These are phyloP conservation scores for Boloria selene DNA, from an alignment of 2,888 invertebrate genomes.

Conservation along the genomic window DNA sequence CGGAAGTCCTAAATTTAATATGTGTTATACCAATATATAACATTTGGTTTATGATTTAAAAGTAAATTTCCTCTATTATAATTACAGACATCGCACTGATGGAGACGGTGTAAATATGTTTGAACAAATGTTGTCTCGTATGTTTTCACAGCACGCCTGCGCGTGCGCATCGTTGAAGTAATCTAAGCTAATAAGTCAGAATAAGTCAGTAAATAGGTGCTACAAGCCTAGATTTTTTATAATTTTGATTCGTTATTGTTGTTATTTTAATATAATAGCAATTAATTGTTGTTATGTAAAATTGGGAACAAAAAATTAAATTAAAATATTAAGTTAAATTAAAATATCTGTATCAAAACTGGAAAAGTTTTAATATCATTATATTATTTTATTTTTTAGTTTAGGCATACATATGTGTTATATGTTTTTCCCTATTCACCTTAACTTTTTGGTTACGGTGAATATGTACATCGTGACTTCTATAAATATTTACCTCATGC, in stretches of 20 bases:
- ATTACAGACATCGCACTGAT: background rate
- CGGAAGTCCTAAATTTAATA: background rate
- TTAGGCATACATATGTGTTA: background rate
- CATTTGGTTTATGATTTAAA: background rate
- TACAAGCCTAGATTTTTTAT: background rate
- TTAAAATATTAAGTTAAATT: too few species aligned
- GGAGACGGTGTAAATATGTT: constrained; percentile 2
- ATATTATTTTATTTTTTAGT: too few species aligned
- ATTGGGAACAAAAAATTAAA: too few species aligned
- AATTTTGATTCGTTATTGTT: background rate
- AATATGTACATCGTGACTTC: background rate
- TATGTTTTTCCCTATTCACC: background rate
- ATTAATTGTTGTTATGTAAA: too few species aligned
- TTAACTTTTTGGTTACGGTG: background rate
- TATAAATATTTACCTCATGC: constrained; percentile 1
- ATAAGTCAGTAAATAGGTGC: constrained; percentile 7
- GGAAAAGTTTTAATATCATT: too few species aligned
- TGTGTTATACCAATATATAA: background rate
- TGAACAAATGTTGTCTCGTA: constrained; percentile 17
- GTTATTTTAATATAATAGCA: too few species aligned
- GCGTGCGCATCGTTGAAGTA: constrained; percentile 23
- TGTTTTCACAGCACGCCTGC: constrained; percentile 14
- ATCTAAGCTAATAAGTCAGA: constrained; percentile 8
- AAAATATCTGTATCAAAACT: too few species aligned
- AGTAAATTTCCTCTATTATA: background rate